Evolutionary conservation across 2,888 invertebrate genomes (phyloP).

Genomic region (Andrena marginata): DNA sequence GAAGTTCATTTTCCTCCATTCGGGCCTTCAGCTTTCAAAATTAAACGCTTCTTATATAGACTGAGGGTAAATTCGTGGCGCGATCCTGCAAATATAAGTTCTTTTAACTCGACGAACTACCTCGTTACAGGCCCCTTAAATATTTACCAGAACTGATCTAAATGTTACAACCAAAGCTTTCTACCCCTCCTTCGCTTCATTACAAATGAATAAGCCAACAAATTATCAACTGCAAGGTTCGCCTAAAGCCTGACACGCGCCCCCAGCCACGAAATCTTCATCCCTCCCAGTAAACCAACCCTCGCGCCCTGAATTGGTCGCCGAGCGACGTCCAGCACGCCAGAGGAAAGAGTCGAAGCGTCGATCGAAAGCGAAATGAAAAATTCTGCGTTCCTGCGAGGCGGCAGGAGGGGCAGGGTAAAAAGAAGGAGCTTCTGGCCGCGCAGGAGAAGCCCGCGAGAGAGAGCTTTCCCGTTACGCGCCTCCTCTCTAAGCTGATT

Average conservation of each 20-base stretch:
- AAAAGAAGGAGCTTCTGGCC: conserved; percentile 30
- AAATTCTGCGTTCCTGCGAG: conserved; percentile 40
- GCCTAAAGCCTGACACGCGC: too few species aligned
- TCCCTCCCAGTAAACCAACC: too few species aligned
- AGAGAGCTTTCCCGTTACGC: conserved; percentile 76
- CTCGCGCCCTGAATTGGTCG: not conserved
- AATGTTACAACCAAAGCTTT: too few species aligned
- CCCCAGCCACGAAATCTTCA: not conserved
- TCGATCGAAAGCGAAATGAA: conserved; percentile 72
- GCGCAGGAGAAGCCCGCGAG: conserved; percentile 27
- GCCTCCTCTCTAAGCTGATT: conserved; percentile 70
- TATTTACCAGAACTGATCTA: too few species aligned
- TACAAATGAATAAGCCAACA: too few species aligned
- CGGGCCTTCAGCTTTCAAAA: not conserved
- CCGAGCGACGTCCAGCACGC: not conserved
- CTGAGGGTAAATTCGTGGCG: not conserved
- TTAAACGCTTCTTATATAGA: not conserved
- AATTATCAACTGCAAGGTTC: too few species aligned
- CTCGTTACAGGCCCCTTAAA: too few species aligned
- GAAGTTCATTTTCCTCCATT: not conserved
- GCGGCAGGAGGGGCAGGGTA: not conserved
- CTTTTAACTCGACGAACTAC: too few species aligned
- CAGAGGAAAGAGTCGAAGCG: not conserved
- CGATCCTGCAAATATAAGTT: not conserved
- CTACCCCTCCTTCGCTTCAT: too few species aligned